Percentiles rank a stretch among this genome's conserved stretches.
These are phyloP conservation scores for Chauna torquata DNA, from an alignment of 2,113 vertebrate species.

Conservation along the genomic window DNA sequence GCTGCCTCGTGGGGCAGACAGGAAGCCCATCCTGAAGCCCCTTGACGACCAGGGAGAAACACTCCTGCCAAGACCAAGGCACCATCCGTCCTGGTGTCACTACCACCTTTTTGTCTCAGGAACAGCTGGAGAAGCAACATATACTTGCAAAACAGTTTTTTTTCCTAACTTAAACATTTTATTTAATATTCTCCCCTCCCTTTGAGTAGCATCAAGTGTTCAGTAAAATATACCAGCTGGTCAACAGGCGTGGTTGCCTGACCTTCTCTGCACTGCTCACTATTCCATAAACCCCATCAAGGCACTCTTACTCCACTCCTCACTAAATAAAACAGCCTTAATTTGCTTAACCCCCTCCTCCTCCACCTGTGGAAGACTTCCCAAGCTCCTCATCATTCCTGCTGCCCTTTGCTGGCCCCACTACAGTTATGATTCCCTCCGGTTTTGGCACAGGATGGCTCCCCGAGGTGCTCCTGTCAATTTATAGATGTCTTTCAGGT, in stretches of 20 bases:
- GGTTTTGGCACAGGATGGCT: background rate
- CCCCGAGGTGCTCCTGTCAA: background rate
- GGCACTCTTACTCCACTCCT: background rate
- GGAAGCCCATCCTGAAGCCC: background rate
- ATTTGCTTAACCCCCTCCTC: background rate
- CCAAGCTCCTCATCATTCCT: background rate
- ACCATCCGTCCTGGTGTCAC: background rate
- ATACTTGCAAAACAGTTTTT: background rate
- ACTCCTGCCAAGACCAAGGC: background rate
- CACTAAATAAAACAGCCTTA: background rate
- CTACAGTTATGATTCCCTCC: background rate
- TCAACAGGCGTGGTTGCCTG: background rate
- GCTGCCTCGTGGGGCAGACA: background rate
- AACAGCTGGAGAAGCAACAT: background rate
- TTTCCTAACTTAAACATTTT: background rate
- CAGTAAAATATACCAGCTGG: background rate
- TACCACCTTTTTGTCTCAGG: background rate
- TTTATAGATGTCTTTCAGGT: background rate
- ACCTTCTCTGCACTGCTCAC: background rate
- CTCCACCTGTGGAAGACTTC: background rate
- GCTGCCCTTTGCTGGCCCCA: background rate
- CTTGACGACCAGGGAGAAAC: fast-evolving
- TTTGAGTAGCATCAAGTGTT: background rate
- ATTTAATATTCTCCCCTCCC: background rate
- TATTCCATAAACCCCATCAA: background rate